Base-by-base conservation (phyloP, 2,888 invertebrate species). In the Diplolepis rosae region DNA sequence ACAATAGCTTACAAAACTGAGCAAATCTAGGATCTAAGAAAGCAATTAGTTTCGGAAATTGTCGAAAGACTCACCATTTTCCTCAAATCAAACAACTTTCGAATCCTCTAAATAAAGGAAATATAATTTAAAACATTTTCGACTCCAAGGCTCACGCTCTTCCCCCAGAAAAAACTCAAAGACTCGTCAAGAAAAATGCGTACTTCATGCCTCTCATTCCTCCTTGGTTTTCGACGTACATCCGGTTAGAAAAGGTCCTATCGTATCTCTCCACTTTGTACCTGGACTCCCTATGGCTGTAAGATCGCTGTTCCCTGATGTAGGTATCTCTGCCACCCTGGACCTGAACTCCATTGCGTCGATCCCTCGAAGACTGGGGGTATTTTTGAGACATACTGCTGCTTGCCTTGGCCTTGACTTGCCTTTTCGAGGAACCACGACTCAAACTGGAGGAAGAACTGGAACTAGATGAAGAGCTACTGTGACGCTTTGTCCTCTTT, bases 381-480 rank as follows among this genome's bases (percentile, higher is more conserved):
- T 61, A 61, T 61, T 61, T 61, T 61, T 61, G 61, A 4, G 61
- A 61, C 61, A 61, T 61, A 35, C 24, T n/a, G 24, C 35, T 61
- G 22, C 39, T 22, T 35, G 32, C 35, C 24, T 61, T 61, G n/a
- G 39, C 24, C 24, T 61, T 73, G 39, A 65, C 6, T 32, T 66
- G 24, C 32, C 66, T 69, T 42, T 18, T 6, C 6, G 52, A 65
- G 48, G 66, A 69, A 65, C 48, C 42, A 56, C 30, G 65, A 68
- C 72, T 72, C n/a, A 9, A 22, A 6, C 54, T 72, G 35, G 79
- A 78, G 5, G 77, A 77, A 30, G 83, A 78, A 65, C 78, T 80
- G 0, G 81, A 82, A 66, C 79, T 82, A 24, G 79, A 81, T 1
- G 80, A 81, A 27, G 75, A 78, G 56, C 76, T 80, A 50, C 80